A percentile compares a stretch with the other conserved stretches of the same genome.
Conservation (phyloP, 2,888 invertebrate species). For the Sussaba pulchella region DNA sequence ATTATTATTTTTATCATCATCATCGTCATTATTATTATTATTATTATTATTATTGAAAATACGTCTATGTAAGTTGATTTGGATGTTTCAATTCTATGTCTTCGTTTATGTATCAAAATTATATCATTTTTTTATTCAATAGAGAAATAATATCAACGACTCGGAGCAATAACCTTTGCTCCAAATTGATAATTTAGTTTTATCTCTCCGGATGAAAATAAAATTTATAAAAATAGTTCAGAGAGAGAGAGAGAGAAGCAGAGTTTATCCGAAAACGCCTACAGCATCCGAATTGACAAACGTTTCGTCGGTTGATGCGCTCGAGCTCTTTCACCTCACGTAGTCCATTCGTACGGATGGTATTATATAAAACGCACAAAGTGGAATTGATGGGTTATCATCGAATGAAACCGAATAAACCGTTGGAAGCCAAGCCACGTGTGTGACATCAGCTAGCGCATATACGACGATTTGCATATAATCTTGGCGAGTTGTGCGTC, state of each 20-base stretch:
- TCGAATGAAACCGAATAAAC: constrained; percentile 49
- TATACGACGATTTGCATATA: constrained; percentile 61
- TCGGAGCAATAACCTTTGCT: not conserved
- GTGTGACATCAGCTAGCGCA: constrained; percentile 65
- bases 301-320: not conserved
- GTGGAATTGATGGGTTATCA: constrained; percentile 54
- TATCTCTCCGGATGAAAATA: not conserved
- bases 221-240: not conserved
- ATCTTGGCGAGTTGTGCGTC: constrained; percentile 59
- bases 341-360: constrained; percentile 2
- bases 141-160: not conserved
- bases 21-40: too few species aligned
- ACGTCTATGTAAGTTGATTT: too few species aligned
- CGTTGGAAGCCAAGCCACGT: constrained; percentile 8
- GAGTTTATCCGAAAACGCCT: constrained; percentile 38
- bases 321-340: constrained; percentile 45
- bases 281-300: constrained; percentile 43
- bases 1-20: too few species aligned
- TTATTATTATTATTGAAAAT: too few species aligned
- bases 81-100: too few species aligned
- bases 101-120: too few species aligned
- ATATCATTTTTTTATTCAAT: not conserved
- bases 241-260: not conserved
- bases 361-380: constrained; percentile 37
- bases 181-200: constrained; percentile 26